Evolutionary conservation across 2,888 invertebrate species (phyloP).

Genomic region (Agriopis leucophaearia): DNA sequence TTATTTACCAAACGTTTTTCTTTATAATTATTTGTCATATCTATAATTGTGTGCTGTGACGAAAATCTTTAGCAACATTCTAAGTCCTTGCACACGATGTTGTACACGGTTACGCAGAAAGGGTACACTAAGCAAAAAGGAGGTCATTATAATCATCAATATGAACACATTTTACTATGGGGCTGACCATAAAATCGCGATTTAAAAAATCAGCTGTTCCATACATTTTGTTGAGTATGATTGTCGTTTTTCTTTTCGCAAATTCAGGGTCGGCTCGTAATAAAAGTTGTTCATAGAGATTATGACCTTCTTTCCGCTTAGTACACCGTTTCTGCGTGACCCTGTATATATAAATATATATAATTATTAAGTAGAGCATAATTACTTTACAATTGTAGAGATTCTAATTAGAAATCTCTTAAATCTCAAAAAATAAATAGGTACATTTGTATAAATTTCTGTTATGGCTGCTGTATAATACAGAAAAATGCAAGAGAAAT

Average conservation of each 20-base stretch:
- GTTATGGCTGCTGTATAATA: conserved; percentile 11
- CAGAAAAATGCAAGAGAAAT: background rate
- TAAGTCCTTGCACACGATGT: conserved; percentile 4
- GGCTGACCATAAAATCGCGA: too few species aligned
- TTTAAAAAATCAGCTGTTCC: too few species aligned
- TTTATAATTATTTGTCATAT: background rate
- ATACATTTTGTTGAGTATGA: too few species aligned
- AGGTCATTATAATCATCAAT: too few species aligned
- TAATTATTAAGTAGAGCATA: background rate
- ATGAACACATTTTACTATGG: too few species aligned
- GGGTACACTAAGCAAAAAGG: too few species aligned
- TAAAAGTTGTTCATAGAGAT: too few species aligned
- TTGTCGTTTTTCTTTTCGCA: too few species aligned
- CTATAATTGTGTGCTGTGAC: conserved; percentile 7
- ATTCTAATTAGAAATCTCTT: conserved; percentile 19
- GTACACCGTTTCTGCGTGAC: too few species aligned
- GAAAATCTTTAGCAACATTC: conserved; percentile 2
- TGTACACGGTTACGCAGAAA: too few species aligned
- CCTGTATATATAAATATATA: background rate
- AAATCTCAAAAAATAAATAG: conserved; percentile 28
- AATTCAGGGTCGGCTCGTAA: too few species aligned
- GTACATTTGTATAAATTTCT: conserved; percentile 12
- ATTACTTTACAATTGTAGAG: conserved; percentile 12
- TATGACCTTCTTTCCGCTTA: too few species aligned
- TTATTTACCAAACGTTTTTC: background rate